Conservation (phyloP, 2,888 invertebrate genomes). For the Trisateles emortualis region DNA sequence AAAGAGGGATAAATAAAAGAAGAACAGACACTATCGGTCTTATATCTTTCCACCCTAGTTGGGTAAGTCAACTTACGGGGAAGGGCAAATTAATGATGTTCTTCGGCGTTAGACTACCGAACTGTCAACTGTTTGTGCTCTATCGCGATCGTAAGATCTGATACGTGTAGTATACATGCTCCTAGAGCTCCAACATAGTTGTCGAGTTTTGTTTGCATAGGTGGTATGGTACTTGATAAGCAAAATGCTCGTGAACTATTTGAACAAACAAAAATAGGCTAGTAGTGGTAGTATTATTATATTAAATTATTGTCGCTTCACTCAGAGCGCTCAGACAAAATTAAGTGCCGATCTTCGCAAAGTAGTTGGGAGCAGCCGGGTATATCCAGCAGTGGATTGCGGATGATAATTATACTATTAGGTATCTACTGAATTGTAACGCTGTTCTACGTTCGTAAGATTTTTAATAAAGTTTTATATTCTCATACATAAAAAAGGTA, state of each 20-base stretch:
- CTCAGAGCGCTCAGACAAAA: too few relatives aligned
- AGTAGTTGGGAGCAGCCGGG: too few relatives aligned
- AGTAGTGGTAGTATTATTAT: not conserved
- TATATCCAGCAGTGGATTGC: too few relatives aligned
- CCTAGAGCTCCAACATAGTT: slow-evolving; percentile 4
- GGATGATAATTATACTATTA: too few relatives aligned
- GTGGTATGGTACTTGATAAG: slow-evolving; percentile 3
- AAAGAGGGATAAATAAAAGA: slow-evolving; percentile 1
- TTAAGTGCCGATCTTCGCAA: too few relatives aligned
- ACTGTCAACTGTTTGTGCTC: slow-evolving; percentile 23
- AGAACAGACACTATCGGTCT: slow-evolving; percentile 6
- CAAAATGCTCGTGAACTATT: slow-evolving; percentile 7
- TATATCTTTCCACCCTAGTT: slow-evolving; percentile 8
- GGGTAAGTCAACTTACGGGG: slow-evolving; percentile 12
- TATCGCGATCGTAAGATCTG: slow-evolving; percentile 16
- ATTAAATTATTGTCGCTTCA: not conserved
- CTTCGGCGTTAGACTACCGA: slow-evolving; percentile 14
- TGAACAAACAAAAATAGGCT: not conserved
- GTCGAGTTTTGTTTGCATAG: slow-evolving; percentile 10
- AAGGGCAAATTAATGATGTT: slow-evolving; percentile 29
- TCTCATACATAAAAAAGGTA: too few relatives aligned
- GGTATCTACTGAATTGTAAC: too few relatives aligned
- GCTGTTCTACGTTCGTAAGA: too few relatives aligned
- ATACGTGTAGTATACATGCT: slow-evolving; percentile 16
- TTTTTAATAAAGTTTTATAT: too few relatives aligned